phyloP scores from a whole-genome alignment of 2,888 invertebrate species.

The Pimpla rufipes region DNA sequence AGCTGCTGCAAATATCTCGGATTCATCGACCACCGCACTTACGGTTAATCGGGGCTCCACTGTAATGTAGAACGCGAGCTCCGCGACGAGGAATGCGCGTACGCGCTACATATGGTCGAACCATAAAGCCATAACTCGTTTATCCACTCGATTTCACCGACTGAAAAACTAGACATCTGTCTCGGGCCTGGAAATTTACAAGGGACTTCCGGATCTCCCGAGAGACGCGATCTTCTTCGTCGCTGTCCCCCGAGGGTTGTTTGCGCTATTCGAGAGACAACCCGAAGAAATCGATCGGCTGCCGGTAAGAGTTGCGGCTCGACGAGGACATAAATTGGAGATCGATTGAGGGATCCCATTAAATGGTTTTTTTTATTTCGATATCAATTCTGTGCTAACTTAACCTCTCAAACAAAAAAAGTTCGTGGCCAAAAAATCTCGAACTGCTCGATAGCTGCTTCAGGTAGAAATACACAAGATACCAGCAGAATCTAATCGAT shows the following conservation, averaged over 20 bases:
- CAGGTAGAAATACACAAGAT: slow-evolving; percentile 1
- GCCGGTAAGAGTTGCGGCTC: background rate
- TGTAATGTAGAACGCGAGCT: slow-evolving; percentile 12
- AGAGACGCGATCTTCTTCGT: slow-evolving; percentile 4
- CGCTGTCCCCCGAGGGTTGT: slow-evolving; percentile 11
- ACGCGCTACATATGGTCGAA: slow-evolving; percentile 5
- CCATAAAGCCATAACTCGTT: slow-evolving; percentile 37
- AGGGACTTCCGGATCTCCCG: slow-evolving; percentile 25
- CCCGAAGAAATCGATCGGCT: background rate
- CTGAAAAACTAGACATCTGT: slow-evolving; percentile 3
- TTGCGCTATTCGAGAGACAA: slow-evolving; percentile 7
- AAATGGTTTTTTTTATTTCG: background rate
- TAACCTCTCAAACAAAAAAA: too few relatives aligned
- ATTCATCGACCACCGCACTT: too few relatives aligned
- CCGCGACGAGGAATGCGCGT: slow-evolving; percentile 19
- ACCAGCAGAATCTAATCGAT: slow-evolving; percentile 3
- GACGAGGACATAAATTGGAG: background rate
- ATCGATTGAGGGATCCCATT: background rate
- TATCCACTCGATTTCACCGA: slow-evolving; percentile 46
- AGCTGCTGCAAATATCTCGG: too few relatives aligned
- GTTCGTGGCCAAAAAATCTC: too few relatives aligned
- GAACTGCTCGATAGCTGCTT: too few relatives aligned
- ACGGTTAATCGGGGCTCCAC: too few relatives aligned
- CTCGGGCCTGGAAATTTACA: slow-evolving; percentile 3
- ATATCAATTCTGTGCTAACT: background rate